Evolutionary conservation across 2,797 vertebrate genomes (phyloP).

Genomic region (Denticeps clupeoides): DNA sequence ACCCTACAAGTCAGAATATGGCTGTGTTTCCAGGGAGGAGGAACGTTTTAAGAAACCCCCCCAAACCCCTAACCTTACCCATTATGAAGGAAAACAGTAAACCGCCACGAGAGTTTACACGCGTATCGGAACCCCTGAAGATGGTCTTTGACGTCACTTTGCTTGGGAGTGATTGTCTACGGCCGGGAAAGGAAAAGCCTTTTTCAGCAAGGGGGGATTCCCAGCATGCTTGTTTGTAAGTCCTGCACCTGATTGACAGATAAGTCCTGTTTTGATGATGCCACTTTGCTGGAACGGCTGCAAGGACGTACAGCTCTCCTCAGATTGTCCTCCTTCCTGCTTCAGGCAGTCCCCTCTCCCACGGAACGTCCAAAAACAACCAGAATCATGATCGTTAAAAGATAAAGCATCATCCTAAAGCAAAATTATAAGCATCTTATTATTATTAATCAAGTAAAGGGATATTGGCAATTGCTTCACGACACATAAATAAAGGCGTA

Average conservation of each 20-base stretch:
- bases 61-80: neutral
- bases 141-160: constrained; percentile 3
- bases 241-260: too few relatives aligned
- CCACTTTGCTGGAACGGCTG: too few relatives aligned
- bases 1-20: neutral
- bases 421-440: too few relatives aligned
- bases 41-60: too few relatives aligned
- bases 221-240: too few relatives aligned
- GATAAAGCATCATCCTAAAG: constrained; percentile 4
- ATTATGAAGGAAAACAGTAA: neutral
- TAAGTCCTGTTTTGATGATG: too few relatives aligned
- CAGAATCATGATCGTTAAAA: too few relatives aligned
- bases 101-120: neutral
- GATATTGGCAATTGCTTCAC: constrained; percentile 9
- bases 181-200: constrained; percentile 3
- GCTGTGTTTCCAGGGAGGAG: neutral
- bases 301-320: too few relatives aligned
- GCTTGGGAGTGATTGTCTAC: constrained; percentile 3
- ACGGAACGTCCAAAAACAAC: too few relatives aligned
- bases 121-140: constrained; percentile 1
- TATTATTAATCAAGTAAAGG: constrained; percentile 12
- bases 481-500: constrained; percentile 5
- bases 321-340: too few relatives aligned
- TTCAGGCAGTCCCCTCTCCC: too few relatives aligned
- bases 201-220: neutral